Base-by-base conservation (phyloP, 2,797 vertebrate species). In the Fistularia tabacaria region DNA sequence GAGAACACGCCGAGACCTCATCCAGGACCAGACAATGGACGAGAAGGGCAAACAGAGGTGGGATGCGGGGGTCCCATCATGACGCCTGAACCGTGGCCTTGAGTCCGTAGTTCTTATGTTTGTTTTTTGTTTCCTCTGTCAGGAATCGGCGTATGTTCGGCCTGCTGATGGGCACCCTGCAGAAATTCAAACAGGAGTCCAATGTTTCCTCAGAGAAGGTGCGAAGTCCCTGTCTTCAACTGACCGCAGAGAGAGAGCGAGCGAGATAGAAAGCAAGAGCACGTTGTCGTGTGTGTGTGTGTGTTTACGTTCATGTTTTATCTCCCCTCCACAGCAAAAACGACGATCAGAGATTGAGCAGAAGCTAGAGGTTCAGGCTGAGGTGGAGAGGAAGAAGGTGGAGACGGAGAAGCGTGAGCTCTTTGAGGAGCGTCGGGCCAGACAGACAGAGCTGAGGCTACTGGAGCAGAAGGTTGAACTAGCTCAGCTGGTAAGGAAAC, bases 91-190 rank as follows among this genome's bases (percentile, higher is more conserved):
- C 39, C n/a, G n/a, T n/a, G n/a, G n/a, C n/a, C 40, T 11, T 3
- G 9, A 8, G 10, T 25, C 25, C 5, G 25, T 25, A 41, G 14
- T 45, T 45, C 43, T 45, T 10, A 45, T 11, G 14, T 9, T 13
- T 55, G 3, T 44, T 6, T 62, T 61, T 10, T 50, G 13, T 52
- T 67, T 25, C 49, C 8, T 38, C 62, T 1, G 61, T 64, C 81
- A 99, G 97, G 90, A 99, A 99, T 93, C 94, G 97, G 84, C 95
- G 97, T 77, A 99, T 99, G 95, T 99, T 99, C 84, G 96, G 97
- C 89, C 92, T 99, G 92, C 92, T 99, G 87, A 99, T 99, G 97
- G 97, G 97, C 83, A 99, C 97, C 6, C 89, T 99, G 76, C 96
- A 99, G 36, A 99, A 99, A 84, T 99, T 99, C 83, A 98, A 99